phyloP scores from a whole-genome alignment of 2,797 vertebrate genomes.

The Gymnoscopelus braueri region DNA sequence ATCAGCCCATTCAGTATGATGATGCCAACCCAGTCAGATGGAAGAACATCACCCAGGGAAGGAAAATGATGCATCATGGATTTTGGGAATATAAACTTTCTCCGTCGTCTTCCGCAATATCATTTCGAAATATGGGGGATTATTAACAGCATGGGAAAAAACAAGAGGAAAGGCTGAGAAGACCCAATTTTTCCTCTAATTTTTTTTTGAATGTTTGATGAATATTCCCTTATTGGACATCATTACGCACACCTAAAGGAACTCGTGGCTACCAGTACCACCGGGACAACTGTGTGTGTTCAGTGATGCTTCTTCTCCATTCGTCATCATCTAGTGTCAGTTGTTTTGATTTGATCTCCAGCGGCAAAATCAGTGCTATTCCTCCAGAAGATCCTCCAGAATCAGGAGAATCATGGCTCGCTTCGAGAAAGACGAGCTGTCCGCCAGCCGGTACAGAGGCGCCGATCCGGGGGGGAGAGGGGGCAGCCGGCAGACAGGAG shows the following conservation, averaged over 20 bases:
- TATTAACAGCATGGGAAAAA: slow-evolving; percentile 36
- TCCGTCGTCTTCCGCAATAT: slow-evolving; percentile 16
- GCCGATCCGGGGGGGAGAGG: slow-evolving; percentile 84
- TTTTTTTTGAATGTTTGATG: slow-evolving; percentile 55
- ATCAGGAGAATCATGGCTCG: slow-evolving; percentile 85
- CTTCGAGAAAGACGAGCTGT: slow-evolving; percentile 90
- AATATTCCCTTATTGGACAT: slow-evolving; percentile 46
- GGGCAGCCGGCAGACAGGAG: slow-evolving; percentile 80
- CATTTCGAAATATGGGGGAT: slow-evolving; percentile 32
- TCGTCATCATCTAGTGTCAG: slow-evolving; percentile 73
- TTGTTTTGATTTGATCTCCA: slow-evolving; percentile 80
- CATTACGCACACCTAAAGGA: slow-evolving; percentile 53
- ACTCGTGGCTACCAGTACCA: slow-evolving; percentile 44
- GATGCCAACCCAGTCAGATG: slow-evolving; percentile 32
- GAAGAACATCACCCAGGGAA: slow-evolving; percentile 37
- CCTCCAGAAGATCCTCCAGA: slow-evolving; percentile 4
- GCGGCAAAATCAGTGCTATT: slow-evolving; percentile 64
- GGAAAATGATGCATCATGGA: slow-evolving; percentile 61
- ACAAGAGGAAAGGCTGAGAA: slow-evolving; percentile 21
- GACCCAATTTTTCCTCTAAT: not conserved
- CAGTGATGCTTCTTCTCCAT: slow-evolving; percentile 86
- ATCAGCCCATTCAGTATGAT: slow-evolving; percentile 3
- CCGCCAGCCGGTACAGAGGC: slow-evolving; percentile 87
- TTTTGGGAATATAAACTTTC: slow-evolving; percentile 55
- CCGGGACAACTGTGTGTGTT: slow-evolving; percentile 74